Percentiles rank a stretch among this genome's conserved stretches.
phyloP scores from a whole-genome alignment of 2,888 invertebrate genomes.

The Dorcus parallelipipedus region DNA sequence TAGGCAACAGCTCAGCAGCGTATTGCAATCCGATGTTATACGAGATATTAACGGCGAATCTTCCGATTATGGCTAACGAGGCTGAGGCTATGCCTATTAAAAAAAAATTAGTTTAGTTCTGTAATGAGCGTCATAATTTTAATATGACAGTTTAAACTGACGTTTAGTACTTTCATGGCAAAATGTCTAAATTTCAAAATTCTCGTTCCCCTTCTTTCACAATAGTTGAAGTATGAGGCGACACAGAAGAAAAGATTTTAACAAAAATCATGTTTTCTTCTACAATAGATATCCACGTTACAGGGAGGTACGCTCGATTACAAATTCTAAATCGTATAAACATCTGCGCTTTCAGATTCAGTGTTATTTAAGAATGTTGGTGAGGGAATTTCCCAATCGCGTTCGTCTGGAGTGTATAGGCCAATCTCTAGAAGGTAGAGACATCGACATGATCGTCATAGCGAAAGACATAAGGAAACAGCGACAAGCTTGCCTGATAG shows the following conservation, averaged over 20 bases:
- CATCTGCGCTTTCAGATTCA: conserved; percentile 21
- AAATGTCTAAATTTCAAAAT: too few relatives aligned
- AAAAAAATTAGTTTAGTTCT: background rate
- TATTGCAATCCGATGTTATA: conserved; percentile 89
- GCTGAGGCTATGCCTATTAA: conserved; percentile 68
- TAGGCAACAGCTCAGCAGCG: conserved; percentile 82
- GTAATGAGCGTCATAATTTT: too few relatives aligned
- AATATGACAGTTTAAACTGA: too few relatives aligned
- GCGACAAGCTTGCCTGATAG: conserved; percentile 22
- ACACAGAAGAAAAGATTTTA: background rate
- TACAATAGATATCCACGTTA: conserved; percentile 21
- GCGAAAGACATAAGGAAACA: conserved; percentile 13
- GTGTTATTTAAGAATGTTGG: conserved; percentile 18
- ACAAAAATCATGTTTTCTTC: conserved; percentile 11
- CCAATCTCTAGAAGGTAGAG: conserved; percentile 21
- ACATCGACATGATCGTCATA: conserved; percentile 26
- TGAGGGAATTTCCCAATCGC: conserved; percentile 15
- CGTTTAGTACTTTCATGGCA: too few relatives aligned
- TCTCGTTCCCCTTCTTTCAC: background rate
- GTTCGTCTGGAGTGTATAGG: conserved; percentile 26
- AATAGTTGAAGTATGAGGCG: background rate
- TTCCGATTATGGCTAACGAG: conserved; percentile 73
- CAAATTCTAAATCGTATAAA: background rate
- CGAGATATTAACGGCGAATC: conserved; percentile 84
- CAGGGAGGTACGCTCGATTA: conserved; percentile 7